Evolutionary conservation across 2,888 invertebrate species (phyloP), one percentile per base, ranked within the genome.

Genomic region (Phania funesta): DNA sequence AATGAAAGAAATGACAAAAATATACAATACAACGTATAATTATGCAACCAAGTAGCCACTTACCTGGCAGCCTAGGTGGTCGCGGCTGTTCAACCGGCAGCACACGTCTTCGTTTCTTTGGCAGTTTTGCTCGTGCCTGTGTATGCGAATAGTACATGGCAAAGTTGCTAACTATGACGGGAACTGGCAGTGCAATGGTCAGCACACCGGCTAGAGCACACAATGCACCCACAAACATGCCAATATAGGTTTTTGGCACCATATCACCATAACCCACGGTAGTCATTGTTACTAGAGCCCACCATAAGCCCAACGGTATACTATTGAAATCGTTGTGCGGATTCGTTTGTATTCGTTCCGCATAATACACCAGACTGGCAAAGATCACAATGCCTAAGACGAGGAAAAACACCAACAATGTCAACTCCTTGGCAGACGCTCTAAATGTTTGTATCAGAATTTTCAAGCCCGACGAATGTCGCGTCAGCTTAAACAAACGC

Each of bases 121-220:
- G 99, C 92, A 99, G 94, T 92, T 99, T 99, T 83, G 99, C 98
- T 88, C 99, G 93, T 85, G 99, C 99, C 94, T 99, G 96, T 87
- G 97, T 97, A 92, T 97, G 97, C 87, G 96, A 97, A 92, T 97
- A 97, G 92, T 97, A 97, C 97, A 97, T 97, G 89, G 97, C 96
- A 92, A 99, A 99, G 93, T 99, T 99, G 92, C 98, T 98, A 86
- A 99, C 99, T 90, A 99, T 99, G 92, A 99, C 99, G 87, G 99
- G 99, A 88, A 99, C 98, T 86, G 99, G 99, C 89, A 99, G 94
- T 88, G 99, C 99, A 92, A 99, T 98, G 90, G 99, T 99, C 88
- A 99, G 93, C 88, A 99, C 99, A 92, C 99, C 99, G 89, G 98
- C 98, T 86, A 99, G 93, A 84, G 99, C 99, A 92, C 99, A 99